phyloP scores from a whole-genome alignment of 2,113 vertebrate genomes.

The Hippocampus mohnikei region DNA sequence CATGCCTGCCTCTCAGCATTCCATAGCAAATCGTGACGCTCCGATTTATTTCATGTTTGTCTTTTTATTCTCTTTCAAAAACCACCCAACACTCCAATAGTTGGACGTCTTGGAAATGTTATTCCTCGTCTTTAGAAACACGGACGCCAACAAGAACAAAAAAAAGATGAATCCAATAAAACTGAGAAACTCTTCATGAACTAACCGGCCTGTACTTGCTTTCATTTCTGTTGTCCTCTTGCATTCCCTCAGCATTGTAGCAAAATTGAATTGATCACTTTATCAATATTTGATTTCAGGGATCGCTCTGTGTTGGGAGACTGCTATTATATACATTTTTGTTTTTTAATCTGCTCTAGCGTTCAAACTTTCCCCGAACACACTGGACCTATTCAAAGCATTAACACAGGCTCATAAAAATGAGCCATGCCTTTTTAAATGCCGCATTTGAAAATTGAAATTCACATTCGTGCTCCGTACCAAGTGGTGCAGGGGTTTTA shows the following conservation, averaged over 20 bases:
- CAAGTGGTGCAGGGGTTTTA: constrained; percentile 10
- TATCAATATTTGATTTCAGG: not conserved
- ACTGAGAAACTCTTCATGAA: constrained; percentile 62
- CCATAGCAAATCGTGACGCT: constrained; percentile 43
- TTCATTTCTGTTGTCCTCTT: constrained; percentile 46
- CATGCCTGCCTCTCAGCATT: constrained; percentile 63
- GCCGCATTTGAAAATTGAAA: constrained; percentile 16
- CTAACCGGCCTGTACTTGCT: constrained; percentile 59
- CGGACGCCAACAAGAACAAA: constrained; percentile 51
- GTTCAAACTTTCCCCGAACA: constrained; percentile 12
- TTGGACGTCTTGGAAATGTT: constrained; percentile 53
- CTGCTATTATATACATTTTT: constrained; percentile 4
- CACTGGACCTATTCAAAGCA: constrained; percentile 48
- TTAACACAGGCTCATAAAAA: not conserved
- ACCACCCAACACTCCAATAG: constrained; percentile 35
- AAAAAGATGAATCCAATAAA: constrained; percentile 76
- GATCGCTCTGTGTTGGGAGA: constrained; percentile 42
- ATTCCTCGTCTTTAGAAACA: constrained; percentile 73
- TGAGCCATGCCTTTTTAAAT: not conserved
- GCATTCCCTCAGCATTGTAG: constrained; percentile 40
- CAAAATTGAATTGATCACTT: constrained; percentile 1
- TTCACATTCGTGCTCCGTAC: not conserved
- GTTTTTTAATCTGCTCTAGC: constrained; percentile 17
- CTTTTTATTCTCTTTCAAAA: constrained; percentile 52
- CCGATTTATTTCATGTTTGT: constrained; percentile 52